Base-by-base conservation (phyloP, 2,797 vertebrate species). In the Sitta carolinensis region DNA sequence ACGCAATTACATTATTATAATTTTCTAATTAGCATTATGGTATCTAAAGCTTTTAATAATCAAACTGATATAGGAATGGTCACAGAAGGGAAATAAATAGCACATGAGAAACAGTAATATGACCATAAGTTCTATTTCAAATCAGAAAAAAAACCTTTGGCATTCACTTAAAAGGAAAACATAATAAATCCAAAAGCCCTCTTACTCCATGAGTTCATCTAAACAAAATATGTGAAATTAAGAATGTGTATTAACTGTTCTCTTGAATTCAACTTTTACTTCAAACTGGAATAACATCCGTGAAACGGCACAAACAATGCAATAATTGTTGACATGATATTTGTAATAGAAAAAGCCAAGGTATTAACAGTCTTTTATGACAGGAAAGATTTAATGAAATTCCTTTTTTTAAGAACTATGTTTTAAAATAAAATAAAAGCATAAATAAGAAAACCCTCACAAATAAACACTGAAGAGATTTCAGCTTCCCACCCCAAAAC, bases 401-500 rank as follows among this genome's bases (percentile, higher is more conserved):
- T 93, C 48, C 47, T 36, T 36, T 69, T 36, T 36, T 69, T 15
- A 84, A 79, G 34, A 90, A 62, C 18, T 54, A 5, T 8, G 67
- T 88, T 16, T 5, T 0, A 0, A 2, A 74, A 75, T 47, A 78
- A 92, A 89, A 89, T 73, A 87, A 84, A 94, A 87, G 67, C 50
- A 93, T 78, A 92, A 96, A 84, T 77, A 88, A 96, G 76, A 95
- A 95, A 89, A 47, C 27, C 55, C 59, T 83, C 82, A 82, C 64
- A 90, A 97, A 90, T 67, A 88, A 97, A 88, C 66, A 89, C 74
- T 81, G 75, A 95, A 76, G 78, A 86, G 61, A 93, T 95, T 95
- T 77, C 90, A 95, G 69, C 66, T 93, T 90, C 85, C 90, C 90
- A 89, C 62, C 86, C 90, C 87, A 87, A 78, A 97, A 90, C 92